Base-by-base conservation (phyloP, 2,113 vertebrate genomes). In the Macaca fascicularis region DNA sequence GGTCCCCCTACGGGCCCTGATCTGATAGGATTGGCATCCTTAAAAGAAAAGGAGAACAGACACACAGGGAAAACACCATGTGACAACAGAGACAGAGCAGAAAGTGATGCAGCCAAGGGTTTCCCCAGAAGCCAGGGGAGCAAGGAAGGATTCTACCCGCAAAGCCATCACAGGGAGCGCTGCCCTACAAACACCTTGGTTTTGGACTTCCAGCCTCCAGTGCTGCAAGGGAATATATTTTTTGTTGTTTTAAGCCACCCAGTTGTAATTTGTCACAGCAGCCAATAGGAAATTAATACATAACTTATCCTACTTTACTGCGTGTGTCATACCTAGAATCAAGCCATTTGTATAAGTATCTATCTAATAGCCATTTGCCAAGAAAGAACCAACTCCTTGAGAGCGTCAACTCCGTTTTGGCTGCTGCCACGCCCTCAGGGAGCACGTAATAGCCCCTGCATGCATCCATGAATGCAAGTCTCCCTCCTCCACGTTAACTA, bases 401-500 rank as follows among this genome's bases (percentile, higher is more conserved):
- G 25, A 38, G 12, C 35, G 3, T 59, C 35, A 2, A 3, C 43
- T 32, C 5, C 6, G 19, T 75, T 78, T 14, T 50, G 23, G 50
- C 43, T 7, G 52, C 48, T 3, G 5, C 8, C 9, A 3, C 8
- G 10, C 6, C 5, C 25, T 38, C 48, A 4, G 3, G 4, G 27
- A 40, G 32, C 92, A 70, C 32, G 2, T 19, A 40, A 17, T 6
- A 59, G 48, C 35, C 45, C 13, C 76, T 6, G 6, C 27, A 3
- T 40, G 4, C n/a, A 45, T 4, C 16, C 10, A 1, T 19, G 27
- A 35, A 30, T 43, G 30, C 17, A 38, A 14, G 8, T 10, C 11
- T 5, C 8, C 23, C 35, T 3, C 0, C 38, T 3, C 38, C 32
- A 0, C 2, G 8, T 27, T 64, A 17, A 2, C 0, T 35, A 22